A percentile compares a stretch with the other conserved stretches of the same genome.
phyloP scores from a whole-genome alignment of 1,140 invertebrate genomes.

The Teleopsis dalmanni region DNA sequence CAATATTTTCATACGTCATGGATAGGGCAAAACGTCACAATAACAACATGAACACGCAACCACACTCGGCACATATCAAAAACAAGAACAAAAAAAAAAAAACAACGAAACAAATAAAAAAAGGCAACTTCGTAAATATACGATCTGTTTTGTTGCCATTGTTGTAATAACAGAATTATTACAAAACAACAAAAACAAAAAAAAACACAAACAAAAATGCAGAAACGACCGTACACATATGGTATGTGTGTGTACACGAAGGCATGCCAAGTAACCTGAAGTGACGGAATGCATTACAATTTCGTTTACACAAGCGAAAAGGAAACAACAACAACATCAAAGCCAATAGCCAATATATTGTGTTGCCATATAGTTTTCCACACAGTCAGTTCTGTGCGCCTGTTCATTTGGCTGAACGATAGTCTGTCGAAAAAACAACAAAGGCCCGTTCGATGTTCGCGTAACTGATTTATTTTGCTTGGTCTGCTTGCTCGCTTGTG shows the following conservation, averaged over 20 bases:
- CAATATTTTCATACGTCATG: background rate
- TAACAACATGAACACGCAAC: background rate
- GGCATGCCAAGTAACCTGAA: background rate
- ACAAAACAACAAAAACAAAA: conserved; percentile 3
- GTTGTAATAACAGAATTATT: background rate
- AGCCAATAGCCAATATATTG: background rate
- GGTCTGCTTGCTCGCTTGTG: background rate
- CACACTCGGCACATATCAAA: background rate
- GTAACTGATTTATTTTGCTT: background rate
- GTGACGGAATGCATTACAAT: background rate
- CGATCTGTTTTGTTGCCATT: background rate
- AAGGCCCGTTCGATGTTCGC: background rate
- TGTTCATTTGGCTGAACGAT: conserved; percentile 9
- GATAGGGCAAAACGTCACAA: conserved; percentile 1
- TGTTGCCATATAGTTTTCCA: background rate
- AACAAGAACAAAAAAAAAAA: background rate
- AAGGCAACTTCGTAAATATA: background rate
- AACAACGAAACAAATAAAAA: background rate
- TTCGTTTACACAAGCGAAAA: background rate
- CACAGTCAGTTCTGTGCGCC: conserved; percentile 8
- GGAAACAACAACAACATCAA: background rate
- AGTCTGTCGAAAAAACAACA: conserved; percentile 12
- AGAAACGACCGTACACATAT: background rate
- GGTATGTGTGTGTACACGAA: background rate
- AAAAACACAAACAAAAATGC: background rate